These are phyloP conservation scores for Phalacrocorax pelagicus DNA, from an alignment of 2,113 vertebrate genomes.

Conservation along the genomic window DNA sequence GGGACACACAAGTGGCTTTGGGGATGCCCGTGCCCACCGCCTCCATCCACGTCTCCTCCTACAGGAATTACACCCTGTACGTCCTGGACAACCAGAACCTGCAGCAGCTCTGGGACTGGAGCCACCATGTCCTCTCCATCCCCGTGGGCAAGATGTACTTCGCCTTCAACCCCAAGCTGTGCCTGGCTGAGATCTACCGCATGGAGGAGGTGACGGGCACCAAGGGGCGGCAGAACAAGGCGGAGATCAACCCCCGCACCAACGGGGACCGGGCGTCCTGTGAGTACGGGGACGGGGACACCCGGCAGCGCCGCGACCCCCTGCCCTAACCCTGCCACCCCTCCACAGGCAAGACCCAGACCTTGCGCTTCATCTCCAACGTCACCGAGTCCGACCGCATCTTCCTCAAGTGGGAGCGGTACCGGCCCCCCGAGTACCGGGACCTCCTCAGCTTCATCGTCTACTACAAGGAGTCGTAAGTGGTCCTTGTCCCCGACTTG, in stretches of 20 bases:
- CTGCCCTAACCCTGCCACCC: background rate
- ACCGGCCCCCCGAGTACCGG: constrained; percentile 72
- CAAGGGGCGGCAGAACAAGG: constrained; percentile 81
- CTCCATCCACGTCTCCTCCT: background rate
- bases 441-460: constrained; percentile 83
- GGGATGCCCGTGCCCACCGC: background rate
- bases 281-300: background rate
- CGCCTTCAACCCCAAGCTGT: constrained; percentile 83
- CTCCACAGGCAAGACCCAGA: constrained; percentile 74
- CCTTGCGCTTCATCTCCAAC: constrained; percentile 78
- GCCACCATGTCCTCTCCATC: constrained; percentile 71
- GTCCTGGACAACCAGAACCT: constrained; percentile 84
- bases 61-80: constrained; percentile 82
- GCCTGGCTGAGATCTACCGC: constrained; percentile 78
- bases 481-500: background rate
- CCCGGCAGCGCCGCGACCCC: accelerated
- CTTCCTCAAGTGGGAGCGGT: constrained; percentile 80
- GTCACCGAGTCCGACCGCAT: constrained; percentile 74
- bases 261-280: constrained; percentile 80
- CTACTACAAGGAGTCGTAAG: constrained; percentile 86
- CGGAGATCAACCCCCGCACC: constrained; percentile 83
- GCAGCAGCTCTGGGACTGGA: constrained; percentile 81
- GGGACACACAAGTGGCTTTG: accelerated
- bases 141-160: constrained; percentile 81
- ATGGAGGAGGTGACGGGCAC: constrained; percentile 81